These are phyloP conservation scores for Platypus cylindrus DNA, from an alignment of 2,888 invertebrate genomes.

Conservation along the genomic window DNA sequence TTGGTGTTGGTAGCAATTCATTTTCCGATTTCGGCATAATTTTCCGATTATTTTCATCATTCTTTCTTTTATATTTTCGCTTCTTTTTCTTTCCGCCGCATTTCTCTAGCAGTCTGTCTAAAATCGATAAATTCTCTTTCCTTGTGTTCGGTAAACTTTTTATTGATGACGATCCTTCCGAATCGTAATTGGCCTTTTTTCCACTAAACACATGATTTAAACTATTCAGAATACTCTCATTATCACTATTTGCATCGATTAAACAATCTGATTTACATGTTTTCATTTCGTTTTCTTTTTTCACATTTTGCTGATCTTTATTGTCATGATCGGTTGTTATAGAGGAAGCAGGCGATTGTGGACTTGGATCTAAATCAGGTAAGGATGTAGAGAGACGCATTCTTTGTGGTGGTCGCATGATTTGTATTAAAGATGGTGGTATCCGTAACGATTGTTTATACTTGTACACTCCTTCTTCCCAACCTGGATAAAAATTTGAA, in stretches of 20 bases:
- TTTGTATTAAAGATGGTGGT: slow-evolving; percentile 68
- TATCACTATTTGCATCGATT: slow-evolving; percentile 50
- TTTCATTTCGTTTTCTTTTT: slow-evolving; percentile 18
- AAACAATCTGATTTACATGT: slow-evolving; percentile 32
- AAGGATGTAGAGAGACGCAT: slow-evolving; percentile 60
- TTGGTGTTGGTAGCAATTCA: slow-evolving; percentile 54
- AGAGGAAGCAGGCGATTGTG: slow-evolving; percentile 55
- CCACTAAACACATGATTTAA: slow-evolving; percentile 42
- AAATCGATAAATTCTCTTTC: slow-evolving; percentile 39
- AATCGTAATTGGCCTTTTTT: slow-evolving; percentile 48
- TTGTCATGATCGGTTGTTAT: slow-evolving; percentile 44
- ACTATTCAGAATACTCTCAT: slow-evolving; percentile 56
- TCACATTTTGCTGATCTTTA: slow-evolving; percentile 14
- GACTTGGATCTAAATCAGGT: slow-evolving; percentile 64
- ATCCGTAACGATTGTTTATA: slow-evolving; percentile 73
- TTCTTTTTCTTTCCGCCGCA: slow-evolving; percentile 44
- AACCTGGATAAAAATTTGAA: slow-evolving; percentile 61
- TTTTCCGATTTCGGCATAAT: slow-evolving; percentile 44
- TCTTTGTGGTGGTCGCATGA: slow-evolving; percentile 58
- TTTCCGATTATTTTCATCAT: slow-evolving; percentile 43
- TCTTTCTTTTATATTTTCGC: slow-evolving; percentile 42
- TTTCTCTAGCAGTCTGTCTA: slow-evolving; percentile 53
- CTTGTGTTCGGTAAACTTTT: slow-evolving; percentile 41
- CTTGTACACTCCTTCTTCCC: slow-evolving; percentile 73
- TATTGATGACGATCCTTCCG: slow-evolving; percentile 57